Percentiles rank a stretch among this genome's conserved stretches.
phyloP scores from a whole-genome alignment of 2,888 invertebrate genomes.

The Hypercompe scribonia region DNA sequence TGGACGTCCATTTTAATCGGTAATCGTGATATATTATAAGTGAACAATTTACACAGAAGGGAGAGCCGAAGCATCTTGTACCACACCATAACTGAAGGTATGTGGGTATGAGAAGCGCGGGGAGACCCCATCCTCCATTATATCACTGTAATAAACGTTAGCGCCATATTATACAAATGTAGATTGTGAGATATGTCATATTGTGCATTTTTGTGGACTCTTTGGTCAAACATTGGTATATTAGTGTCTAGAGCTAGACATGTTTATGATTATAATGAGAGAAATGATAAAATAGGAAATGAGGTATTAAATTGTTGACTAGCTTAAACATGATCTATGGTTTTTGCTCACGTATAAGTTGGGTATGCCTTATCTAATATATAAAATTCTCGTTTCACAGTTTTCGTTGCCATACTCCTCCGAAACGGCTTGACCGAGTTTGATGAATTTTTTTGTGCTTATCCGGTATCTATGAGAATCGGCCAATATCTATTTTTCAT shows the following conservation, averaged over 20 bases:
- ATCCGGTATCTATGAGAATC: too few relatives aligned
- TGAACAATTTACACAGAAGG: background rate
- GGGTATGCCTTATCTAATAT: too few relatives aligned
- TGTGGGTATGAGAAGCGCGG: slow-evolving; percentile 45
- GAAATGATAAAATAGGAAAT: background rate
- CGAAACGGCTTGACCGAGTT: too few relatives aligned
- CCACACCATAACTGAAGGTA: slow-evolving; percentile 26
- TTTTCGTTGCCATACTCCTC: too few relatives aligned
- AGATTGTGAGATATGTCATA: background rate
- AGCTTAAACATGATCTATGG: too few relatives aligned
- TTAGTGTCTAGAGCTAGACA: background rate
- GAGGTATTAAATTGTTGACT: too few relatives aligned
- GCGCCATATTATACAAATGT: slow-evolving; percentile 16
- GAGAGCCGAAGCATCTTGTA: background rate
- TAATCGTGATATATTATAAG: too few relatives aligned
- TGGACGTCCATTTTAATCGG: too few relatives aligned
- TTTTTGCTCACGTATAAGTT: too few relatives aligned
- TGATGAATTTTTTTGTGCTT: too few relatives aligned
- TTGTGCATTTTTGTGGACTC: background rate
- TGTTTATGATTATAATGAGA: background rate
- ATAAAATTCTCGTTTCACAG: too few relatives aligned
- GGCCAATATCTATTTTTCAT: too few relatives aligned
- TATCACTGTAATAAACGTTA: slow-evolving; percentile 53
- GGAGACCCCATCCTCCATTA: slow-evolving; percentile 36
- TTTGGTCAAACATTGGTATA: background rate